Conservation (phyloP, 2,113 vertebrate species). For the Cathartes aura region DNA sequence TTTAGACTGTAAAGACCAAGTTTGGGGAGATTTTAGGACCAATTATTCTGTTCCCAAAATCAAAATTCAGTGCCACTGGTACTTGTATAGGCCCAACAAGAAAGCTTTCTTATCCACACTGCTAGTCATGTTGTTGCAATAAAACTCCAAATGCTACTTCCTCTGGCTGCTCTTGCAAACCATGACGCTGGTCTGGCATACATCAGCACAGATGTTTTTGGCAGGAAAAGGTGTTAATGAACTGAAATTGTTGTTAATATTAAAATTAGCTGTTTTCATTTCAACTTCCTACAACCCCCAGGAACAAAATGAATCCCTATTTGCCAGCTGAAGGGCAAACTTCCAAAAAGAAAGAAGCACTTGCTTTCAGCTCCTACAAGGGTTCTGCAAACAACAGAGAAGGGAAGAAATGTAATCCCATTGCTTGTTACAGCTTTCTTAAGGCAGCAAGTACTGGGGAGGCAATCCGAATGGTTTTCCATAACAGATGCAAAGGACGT, state of each 20-base stretch:
- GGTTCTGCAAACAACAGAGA: neutral
- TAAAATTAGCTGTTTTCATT: conserved; percentile 13
- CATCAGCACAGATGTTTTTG: conserved; percentile 19
- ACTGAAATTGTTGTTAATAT: conserved; percentile 13
- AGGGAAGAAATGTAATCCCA: neutral
- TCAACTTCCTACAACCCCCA: neutral
- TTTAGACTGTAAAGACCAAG: neutral
- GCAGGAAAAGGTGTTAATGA: conserved; percentile 5
- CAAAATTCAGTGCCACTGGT: neutral
- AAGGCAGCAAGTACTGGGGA: neutral
- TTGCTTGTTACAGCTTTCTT: neutral
- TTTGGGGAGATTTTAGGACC: neutral
- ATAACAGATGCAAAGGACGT: neutral
- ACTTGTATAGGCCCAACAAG: neutral
- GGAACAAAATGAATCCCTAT: neutral
- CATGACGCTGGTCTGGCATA: neutral
- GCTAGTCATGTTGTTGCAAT: neutral
- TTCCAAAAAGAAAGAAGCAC: neutral
- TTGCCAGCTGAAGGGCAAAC: neutral
- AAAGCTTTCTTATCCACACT: neutral
- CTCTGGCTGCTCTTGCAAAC: neutral
- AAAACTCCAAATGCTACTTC: neutral
- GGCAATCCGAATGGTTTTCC: neutral
- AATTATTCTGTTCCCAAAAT: neutral
- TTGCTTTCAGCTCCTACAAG: neutral